phyloP scores from a whole-genome alignment of 2,797 vertebrate species.

The Cuniculus paca region DNA sequence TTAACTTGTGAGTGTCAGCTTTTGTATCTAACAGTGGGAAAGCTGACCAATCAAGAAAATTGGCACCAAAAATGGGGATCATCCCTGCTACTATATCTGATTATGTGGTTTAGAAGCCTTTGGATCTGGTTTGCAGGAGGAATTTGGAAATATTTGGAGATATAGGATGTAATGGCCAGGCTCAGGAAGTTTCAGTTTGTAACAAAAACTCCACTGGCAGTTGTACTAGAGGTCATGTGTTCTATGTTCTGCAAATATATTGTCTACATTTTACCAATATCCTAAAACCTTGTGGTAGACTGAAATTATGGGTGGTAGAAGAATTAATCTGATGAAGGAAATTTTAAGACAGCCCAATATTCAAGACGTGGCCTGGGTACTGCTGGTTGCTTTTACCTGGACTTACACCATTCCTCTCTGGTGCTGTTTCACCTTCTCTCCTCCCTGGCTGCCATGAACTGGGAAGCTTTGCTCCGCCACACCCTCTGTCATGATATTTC shows the following conservation, averaged over 20 bases:
- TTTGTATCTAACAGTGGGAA: background rate
- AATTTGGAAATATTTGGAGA: background rate
- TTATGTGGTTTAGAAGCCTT: too few relatives aligned
- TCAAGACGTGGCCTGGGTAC: background rate
- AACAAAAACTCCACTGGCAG: too few relatives aligned
- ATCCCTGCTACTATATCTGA: too few relatives aligned
- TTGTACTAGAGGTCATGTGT: background rate
- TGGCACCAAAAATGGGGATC: too few relatives aligned
- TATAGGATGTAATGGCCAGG: background rate
- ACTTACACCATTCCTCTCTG: background rate
- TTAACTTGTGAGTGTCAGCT: background rate
- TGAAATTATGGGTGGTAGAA: background rate
- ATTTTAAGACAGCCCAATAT: background rate
- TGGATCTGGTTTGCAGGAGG: background rate
- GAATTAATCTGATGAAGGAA: background rate
- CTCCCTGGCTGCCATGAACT: background rate
- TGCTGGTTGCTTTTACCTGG: background rate
- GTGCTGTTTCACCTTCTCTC: background rate
- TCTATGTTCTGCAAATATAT: background rate
- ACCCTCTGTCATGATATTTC: background rate
- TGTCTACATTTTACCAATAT: background rate
- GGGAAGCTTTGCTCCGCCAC: background rate
- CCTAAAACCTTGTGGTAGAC: background rate
- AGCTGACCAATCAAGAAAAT: background rate
- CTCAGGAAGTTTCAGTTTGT: too few relatives aligned